Evolutionary conservation across 2,888 invertebrate species (phyloP), one percentile per base, ranked within the genome.

Genomic region (Seira musarum): DNA sequence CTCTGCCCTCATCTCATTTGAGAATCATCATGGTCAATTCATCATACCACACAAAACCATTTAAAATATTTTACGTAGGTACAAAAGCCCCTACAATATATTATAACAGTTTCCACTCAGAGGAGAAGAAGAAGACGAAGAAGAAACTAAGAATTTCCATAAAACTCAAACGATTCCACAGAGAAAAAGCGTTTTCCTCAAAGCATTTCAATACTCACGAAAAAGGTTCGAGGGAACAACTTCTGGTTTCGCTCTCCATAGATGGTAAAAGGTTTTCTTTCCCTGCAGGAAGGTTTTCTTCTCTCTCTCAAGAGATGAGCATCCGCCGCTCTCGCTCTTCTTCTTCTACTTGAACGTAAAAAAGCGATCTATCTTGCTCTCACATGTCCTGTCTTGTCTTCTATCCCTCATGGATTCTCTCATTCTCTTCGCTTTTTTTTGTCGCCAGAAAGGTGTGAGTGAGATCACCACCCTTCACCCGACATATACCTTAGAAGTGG

Each of bases 401-500:
- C 49, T 49, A 35, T 68, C 57, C 21, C 46, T 67, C 46, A 22
- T 60, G 60, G 60, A 60, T 19, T 30, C 49, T 72, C 49, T 71
- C 46, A 15, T 2, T 63, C 63, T 63, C n/a, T n/a, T n/a, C n/a
- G n/a, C n/a, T 22, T 57, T 21, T 67, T 49, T 67, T 79, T 63
- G 73, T 79, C 79, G 72, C 72, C 68, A 64, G 22, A 35, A 70
- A 73, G 73, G 79, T 72, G 73, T 72, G 73, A 73, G 67, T 79
- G 73, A 79, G 79, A 79, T 79, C 79, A 79, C 79, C 79, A 79
- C 79, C 79, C 79, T 79, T 79, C 72, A 79, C 79, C 79, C 72
- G 3, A 21, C 22, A 60, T 21, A 60, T n/a, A 49, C 17, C 15
- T 49, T 8, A 57, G 57, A 5, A 40, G 5, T 13, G 57, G 3